Evolutionary conservation across 1,140 invertebrate species (phyloP), one percentile per base, ranked within the genome.

Genomic region (Trachymyrmex septentrionalis): DNA sequence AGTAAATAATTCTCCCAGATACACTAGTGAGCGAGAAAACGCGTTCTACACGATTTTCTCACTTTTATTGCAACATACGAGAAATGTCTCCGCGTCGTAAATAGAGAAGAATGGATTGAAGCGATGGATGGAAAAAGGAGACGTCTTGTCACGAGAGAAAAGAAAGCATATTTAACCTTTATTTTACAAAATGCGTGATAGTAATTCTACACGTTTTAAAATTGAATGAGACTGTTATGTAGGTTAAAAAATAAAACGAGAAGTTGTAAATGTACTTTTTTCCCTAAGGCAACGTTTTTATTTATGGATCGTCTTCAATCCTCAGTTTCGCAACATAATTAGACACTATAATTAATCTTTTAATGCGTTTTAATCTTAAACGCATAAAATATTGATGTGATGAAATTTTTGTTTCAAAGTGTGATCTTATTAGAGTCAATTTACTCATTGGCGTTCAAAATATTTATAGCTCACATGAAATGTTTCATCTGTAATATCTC

Each of bases 161-260:
- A 71, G 67, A 72, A 72, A 72, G 12, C 14, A 38, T 72, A 50
- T 72, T 50, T 72, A 50, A 72, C 50, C 7, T 50, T 72, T 72
- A 53, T 53, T 72, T 50, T 72, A 27, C 24, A 30, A 72, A 50
- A 30, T 24, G 27, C 3, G 16, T 50, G 16, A 9, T 12, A 53
- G 16, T 7, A 50, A 72, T n/a, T 72, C 21, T 9, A 27, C 44
- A 19, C 48, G 24, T 30, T 44, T 44, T 72, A 53, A 71, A 21
- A 50, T 24, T 50, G 44, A 71, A 48, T 27, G 34, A 30, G 9
- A 27, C 27, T 53, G 44, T 24, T 27, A 27, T 53, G 24, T 53
- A 30, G 53, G 1, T 1, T 72, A 44, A 72, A 53, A 72, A 72
- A n/a, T 53, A 53, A 14, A 27, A 24, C 38, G 16, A 19, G 7